Base-by-base conservation (phyloP, 2,888 invertebrate genomes). In the Drosophila macrospina region DNA sequence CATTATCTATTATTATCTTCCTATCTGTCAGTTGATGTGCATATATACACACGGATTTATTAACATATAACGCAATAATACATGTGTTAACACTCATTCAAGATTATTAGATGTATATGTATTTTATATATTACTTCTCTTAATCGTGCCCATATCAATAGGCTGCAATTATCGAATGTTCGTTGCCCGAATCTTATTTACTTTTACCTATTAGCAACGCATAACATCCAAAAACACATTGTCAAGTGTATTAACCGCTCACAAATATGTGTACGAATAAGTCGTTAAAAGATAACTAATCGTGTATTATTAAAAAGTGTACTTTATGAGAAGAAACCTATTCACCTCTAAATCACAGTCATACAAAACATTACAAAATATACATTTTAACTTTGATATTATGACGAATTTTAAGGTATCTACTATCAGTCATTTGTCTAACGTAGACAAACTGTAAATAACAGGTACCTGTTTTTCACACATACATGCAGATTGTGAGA, bases 1-100 rank as follows among this genome's bases (percentile, higher is more conserved):
- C 78, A 69, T 68, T 80, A 80, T 86, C 80, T 37, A 24, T 42
- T 42, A 34, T 50, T 52, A 26, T 45, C 20, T 41, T 47, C 41
- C 69, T 69, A 76, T 79, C 82, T 59, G 30, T 44, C 57, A 52
- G 45, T 42, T 61, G 48, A 60, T 61, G 44, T 37, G 36, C 32
- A 42, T 26, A 34, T 20, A 41, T n/a, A 52, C 50, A 41, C 5
- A 32, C 16, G n/a, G 32, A 48, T 39, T 44, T 54, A 61, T 61
- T 36, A 62, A 71, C 76, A 70, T 44, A 32, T 48, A 32, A 55
- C 41, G 44, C 54, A 55, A 32, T 54, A 55, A 69, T 76, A 72
- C 63, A 72, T 44, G 61, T 80, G 74, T 71, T 68, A 70, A 67
- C 74, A 74, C 65, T 37, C 54, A 48, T 61, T 52, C 28, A 32